phyloP scores from a whole-genome alignment of 2,888 invertebrate genomes.

The Bedellia somnulentella region DNA sequence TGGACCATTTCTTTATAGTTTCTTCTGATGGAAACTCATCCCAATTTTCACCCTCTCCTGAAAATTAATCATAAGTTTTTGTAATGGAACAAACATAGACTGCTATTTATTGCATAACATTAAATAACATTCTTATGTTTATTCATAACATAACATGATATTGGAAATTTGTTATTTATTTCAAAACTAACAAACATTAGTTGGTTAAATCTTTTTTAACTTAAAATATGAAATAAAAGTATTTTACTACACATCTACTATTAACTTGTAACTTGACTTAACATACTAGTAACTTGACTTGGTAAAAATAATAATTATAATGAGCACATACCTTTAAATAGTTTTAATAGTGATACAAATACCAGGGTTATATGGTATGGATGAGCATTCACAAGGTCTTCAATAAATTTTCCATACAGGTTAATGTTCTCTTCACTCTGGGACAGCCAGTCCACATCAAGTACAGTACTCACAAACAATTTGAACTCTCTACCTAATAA shows the following conservation, averaged over 20 bases:
- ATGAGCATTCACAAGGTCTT: slow-evolving; percentile 44
- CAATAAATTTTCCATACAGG: slow-evolving; percentile 30
- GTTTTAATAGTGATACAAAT: slow-evolving; percentile 30
- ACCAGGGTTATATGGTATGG: slow-evolving; percentile 42
- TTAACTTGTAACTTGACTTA: no score
- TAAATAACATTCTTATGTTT: no score
- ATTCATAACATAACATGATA: no score
- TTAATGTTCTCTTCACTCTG: slow-evolving; percentile 28
- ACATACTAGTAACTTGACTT: no score
- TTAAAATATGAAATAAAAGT: no score
- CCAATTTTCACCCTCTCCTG: slow-evolving; percentile 59
- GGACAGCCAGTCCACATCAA: slow-evolving; percentile 35
- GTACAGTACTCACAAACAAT: slow-evolving; percentile 35
- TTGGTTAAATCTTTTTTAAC: no score
- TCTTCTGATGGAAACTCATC: slow-evolving; percentile 59
- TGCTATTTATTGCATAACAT: no score
- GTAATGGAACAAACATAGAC: no score
- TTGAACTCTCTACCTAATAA: slow-evolving; percentile 33
- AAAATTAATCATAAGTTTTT: slow-evolving; percentile 12
- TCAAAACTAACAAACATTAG: no score
- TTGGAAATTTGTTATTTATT: no score
- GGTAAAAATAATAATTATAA: no score
- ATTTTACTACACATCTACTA: no score
- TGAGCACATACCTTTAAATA: slow-evolving; percentile 35
- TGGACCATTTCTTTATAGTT: slow-evolving; percentile 58